phyloP scores from a whole-genome alignment of 2,113 vertebrate genomes.

The Neotoma lepida region DNA sequence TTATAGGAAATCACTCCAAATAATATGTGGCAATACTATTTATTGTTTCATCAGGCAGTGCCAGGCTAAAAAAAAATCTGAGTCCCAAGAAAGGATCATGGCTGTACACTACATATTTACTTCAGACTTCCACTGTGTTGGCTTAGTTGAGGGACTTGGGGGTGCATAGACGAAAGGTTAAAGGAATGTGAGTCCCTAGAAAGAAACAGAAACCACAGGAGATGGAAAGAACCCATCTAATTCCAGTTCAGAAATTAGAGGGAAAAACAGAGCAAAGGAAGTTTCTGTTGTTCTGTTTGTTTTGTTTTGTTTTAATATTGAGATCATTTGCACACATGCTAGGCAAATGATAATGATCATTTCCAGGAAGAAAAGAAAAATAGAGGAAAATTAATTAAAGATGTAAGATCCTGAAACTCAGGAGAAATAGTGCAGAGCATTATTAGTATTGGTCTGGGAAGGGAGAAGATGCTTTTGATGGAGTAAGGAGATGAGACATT shows the following conservation, averaged over 20 bases:
- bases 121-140: neutral
- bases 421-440: neutral
- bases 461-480: neutral
- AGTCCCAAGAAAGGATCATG: neutral
- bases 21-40: neutral
- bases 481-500: neutral
- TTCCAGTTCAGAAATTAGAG: neutral
- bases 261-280: neutral
- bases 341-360: neutral
- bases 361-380: slow-evolving; percentile 18
- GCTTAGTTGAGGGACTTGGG: neutral
- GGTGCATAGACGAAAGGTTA: neutral
- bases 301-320: slow-evolving; percentile 9
- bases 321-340: neutral
- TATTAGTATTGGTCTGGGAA: neutral
- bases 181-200: neutral
- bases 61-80: neutral
- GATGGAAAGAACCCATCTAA: slow-evolving; percentile 3
- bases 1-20: neutral
- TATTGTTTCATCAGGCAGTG: neutral
- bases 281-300: neutral
- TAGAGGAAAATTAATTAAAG: slow-evolving; percentile 41
- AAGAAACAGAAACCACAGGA: neutral
- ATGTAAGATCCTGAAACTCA: neutral
- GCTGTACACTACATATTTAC: neutral